Evolutionary conservation across 1,140 invertebrate genomes (phyloP).

Genomic region (Whitmania pigra): DNA sequence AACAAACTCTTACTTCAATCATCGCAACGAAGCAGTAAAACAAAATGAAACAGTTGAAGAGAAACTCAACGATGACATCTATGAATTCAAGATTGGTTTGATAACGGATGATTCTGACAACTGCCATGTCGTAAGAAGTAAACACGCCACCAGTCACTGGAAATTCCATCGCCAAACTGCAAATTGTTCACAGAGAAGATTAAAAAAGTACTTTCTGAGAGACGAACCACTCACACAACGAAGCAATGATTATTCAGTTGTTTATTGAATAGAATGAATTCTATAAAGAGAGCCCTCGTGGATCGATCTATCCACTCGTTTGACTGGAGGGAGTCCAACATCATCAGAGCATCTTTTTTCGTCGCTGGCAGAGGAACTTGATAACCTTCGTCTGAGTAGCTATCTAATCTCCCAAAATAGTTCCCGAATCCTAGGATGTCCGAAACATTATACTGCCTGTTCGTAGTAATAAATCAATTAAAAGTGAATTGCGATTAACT

Average conservation of each 20-base stretch:
- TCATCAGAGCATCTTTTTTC: not conserved
- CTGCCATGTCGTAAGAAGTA: constrained; percentile 1
- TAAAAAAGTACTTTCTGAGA: not conserved
- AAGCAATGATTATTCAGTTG: not conserved
- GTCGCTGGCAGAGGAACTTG: not conserved
- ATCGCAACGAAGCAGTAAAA: too few species aligned
- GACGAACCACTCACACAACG: not conserved
- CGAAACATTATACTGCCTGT: too few species aligned
- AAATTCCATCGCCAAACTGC: not conserved
- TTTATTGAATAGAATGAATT: constrained; percentile 8
- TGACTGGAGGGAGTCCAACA: not conserved
- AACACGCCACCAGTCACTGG: constrained; percentile 13
- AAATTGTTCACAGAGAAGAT: not conserved
- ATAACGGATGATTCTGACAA: not conserved
- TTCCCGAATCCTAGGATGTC: not conserved
- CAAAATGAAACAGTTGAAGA: too few species aligned
- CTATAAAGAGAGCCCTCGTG: not conserved
- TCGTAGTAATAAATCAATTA: too few species aligned
- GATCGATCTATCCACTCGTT: constrained; percentile 4
- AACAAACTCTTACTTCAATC: too few species aligned
- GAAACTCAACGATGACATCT: too few species aligned
- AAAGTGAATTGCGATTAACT: too few species aligned
- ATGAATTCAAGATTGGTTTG: too few species aligned
- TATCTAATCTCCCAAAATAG: not conserved
- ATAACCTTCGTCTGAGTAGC: not conserved